phyloP scores from a whole-genome alignment of 2,113 vertebrate species.

The Hydropotes inermis region DNA sequence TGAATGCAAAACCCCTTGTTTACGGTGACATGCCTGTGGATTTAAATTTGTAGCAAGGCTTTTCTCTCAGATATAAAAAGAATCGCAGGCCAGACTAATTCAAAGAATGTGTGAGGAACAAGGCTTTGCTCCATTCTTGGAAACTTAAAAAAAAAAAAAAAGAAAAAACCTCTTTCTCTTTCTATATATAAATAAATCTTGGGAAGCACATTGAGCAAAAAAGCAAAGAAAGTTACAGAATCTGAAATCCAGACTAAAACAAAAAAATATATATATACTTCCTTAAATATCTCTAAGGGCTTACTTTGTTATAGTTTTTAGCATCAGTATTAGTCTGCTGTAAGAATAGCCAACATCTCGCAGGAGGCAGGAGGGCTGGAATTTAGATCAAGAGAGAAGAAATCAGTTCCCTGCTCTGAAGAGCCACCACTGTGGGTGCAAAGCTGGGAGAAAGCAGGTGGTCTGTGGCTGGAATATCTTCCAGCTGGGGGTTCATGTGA shows the following conservation, averaged over 20 bases:
- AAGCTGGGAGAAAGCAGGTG: slow-evolving; percentile 55
- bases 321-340: slow-evolving; percentile 35
- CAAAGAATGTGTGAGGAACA: slow-evolving; percentile 68
- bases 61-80: slow-evolving; percentile 69
- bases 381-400: slow-evolving; percentile 19
- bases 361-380: slow-evolving; percentile 47
- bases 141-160: slow-evolving; percentile 42
- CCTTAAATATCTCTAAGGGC: slow-evolving; percentile 55
- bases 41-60: slow-evolving; percentile 42
- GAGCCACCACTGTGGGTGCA: background rate
- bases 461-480: slow-evolving; percentile 56
- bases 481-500: slow-evolving; percentile 60
- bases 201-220: slow-evolving; percentile 19
- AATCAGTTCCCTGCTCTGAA: background rate
- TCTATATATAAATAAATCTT: slow-evolving; percentile 64
- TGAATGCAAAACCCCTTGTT: background rate
- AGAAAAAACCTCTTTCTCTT: slow-evolving; percentile 17
- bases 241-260: slow-evolving; percentile 46
- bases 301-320: slow-evolving; percentile 48
- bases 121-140: slow-evolving; percentile 54
- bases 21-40: slow-evolving; percentile 31
- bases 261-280: background rate
- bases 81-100: slow-evolving; percentile 53
- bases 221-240: slow-evolving; percentile 52
- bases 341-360: slow-evolving; percentile 55